Conservation (phyloP, 2,888 invertebrate genomes). For the Acanthosepion lycidas region DNA sequence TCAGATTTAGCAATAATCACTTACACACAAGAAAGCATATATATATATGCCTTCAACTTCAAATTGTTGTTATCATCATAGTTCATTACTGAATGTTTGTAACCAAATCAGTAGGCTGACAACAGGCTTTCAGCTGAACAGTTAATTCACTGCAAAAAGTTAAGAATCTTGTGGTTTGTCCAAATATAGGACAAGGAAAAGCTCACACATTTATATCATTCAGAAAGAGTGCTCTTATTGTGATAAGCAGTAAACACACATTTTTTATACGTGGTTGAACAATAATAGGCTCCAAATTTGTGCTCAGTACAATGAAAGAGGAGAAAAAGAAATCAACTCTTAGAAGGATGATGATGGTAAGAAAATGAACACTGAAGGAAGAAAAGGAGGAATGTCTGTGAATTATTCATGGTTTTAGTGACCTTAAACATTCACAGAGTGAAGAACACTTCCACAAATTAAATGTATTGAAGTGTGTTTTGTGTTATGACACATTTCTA, state of each 20-base stretch:
- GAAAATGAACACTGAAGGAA: not conserved
- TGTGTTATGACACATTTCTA: no score
- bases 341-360: not conserved
- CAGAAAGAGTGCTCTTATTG: not conserved
- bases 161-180: no score
- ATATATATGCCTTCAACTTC: no score
- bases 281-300: not conserved
- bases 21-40: no score
- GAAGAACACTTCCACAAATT: not conserved
- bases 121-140: not conserved
- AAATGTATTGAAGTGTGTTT: not conserved
- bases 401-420: not conserved
- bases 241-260: not conserved
- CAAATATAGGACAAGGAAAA: conserved; percentile 33
- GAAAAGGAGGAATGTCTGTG: no score
- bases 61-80: no score
- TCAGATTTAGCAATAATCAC: no score
- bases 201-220: not conserved
- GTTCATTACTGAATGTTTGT: no score
- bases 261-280: not conserved
- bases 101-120: not conserved
- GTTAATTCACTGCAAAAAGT: not conserved
- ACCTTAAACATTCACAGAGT: not conserved
- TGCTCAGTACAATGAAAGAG: not conserved
- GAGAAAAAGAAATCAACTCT: not conserved